phyloP scores from a whole-genome alignment of 2,113 vertebrate species.

The Brachyhypopomus gauderio region DNA sequence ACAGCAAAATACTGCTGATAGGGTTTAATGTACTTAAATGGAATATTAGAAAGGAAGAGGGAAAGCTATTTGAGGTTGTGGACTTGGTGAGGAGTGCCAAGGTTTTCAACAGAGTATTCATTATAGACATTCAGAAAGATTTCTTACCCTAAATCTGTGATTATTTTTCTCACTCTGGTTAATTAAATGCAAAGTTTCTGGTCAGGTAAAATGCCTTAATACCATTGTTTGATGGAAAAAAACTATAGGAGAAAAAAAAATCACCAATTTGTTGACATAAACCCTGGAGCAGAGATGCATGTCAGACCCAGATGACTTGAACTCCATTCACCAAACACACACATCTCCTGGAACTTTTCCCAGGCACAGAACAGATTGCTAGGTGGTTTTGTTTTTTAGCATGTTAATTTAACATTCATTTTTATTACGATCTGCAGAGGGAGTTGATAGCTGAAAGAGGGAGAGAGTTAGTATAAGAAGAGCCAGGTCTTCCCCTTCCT shows the following conservation, averaged over 20 bases:
- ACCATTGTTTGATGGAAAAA: constrained; percentile 64
- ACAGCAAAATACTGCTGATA: constrained; percentile 58
- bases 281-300: constrained; percentile 27
- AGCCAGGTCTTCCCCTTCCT: background rate
- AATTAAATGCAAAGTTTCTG: constrained; percentile 68
- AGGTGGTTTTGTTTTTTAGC: constrained; percentile 33
- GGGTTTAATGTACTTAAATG: constrained; percentile 55
- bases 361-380: constrained; percentile 23
- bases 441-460: constrained; percentile 47
- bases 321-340: constrained; percentile 25
- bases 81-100: constrained; percentile 46
- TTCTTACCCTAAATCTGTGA: constrained; percentile 66
- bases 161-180: constrained; percentile 65
- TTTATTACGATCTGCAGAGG: constrained; percentile 63
- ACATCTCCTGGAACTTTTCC: constrained; percentile 37
- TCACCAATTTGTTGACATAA: constrained; percentile 25
- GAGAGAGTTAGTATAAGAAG: background rate
- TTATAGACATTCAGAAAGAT: constrained; percentile 64
- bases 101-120: constrained; percentile 50
- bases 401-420: constrained; percentile 61
- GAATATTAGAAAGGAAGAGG: constrained; percentile 46
- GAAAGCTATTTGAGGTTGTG: constrained; percentile 42
- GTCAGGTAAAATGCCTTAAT: constrained; percentile 61
- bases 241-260: constrained; percentile 48
- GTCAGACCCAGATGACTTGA: background rate